Conservation (phyloP, 2,113 vertebrate genomes). For the Nycticorax nycticorax region DNA sequence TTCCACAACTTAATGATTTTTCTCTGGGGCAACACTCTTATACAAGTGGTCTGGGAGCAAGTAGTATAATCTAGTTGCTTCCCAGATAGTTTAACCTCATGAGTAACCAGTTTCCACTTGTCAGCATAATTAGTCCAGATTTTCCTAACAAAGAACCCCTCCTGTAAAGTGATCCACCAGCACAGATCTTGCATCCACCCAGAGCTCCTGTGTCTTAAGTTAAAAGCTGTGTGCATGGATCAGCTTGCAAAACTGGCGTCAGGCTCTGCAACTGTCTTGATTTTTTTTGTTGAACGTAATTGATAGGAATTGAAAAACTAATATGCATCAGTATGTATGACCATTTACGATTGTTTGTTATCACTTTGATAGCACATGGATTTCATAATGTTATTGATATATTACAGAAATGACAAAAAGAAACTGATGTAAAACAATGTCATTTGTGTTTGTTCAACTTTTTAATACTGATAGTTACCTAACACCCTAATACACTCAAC, state of each 20-base stretch:
- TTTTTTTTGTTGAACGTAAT: not conserved
- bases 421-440: not conserved
- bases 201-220: not conserved
- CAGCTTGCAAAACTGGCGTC: not conserved
- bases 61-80: not conserved
- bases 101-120: not conserved
- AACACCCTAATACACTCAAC: not conserved
- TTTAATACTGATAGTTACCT: slow-evolving; percentile 7
- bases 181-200: not conserved
- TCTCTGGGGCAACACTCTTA: not conserved
- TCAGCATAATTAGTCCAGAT: not conserved
- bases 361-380: not conserved
- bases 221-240: not conserved
- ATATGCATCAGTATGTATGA: not conserved
- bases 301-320: slow-evolving; percentile 10
- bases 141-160: not conserved
- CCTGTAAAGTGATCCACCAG: not conserved
- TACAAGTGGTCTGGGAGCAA: not conserved
- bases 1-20: not conserved
- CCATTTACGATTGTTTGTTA: slow-evolving; percentile 20
- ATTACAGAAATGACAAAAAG: slow-evolving; percentile 37
- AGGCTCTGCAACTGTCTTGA: not conserved
- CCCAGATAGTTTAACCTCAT: not conserved
- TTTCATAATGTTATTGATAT: slow-evolving; percentile 28
- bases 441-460: slow-evolving; percentile 35